Conservation (phyloP, 2,888 invertebrate genomes). For the Hirtodrosophila confusa region DNA sequence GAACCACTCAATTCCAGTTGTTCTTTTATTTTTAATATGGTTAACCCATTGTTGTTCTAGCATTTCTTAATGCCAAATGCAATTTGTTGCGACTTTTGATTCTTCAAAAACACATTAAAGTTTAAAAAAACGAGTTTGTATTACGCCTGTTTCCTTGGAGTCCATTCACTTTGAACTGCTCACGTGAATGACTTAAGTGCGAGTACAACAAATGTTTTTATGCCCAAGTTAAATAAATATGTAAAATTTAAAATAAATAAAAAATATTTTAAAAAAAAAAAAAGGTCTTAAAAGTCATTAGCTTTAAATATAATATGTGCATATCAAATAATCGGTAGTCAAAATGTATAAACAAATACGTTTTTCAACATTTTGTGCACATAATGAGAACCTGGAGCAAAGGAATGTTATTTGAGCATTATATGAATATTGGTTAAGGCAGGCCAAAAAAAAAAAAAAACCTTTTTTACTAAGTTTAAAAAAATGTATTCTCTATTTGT, state of each 20-base stretch:
- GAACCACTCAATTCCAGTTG: not conserved
- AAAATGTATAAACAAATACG: too few relatives aligned
- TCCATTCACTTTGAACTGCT: conserved; percentile 1
- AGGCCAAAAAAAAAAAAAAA: too few relatives aligned
- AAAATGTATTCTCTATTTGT: too few relatives aligned
- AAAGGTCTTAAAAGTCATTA: conserved; percentile 5
- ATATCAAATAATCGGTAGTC: not conserved
- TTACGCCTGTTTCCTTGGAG: not conserved
- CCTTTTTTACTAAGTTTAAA: too few relatives aligned
- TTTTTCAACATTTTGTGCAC: too few relatives aligned
- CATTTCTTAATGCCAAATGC: not conserved
- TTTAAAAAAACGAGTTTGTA: not conserved
- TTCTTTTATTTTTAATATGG: not conserved
- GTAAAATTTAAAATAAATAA: too few relatives aligned
- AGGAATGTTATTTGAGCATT: too few relatives aligned
- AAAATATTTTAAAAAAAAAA: too few relatives aligned
- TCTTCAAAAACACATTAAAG: not conserved
- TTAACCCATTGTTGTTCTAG: not conserved
- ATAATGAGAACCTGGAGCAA: too few relatives aligned
- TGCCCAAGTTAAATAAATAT: too few relatives aligned
- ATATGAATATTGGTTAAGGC: too few relatives aligned
- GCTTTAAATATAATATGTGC: not conserved
- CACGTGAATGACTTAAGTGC: too few relatives aligned
- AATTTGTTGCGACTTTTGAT: not conserved
- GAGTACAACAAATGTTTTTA: not conserved